A percentile compares a stretch with the other conserved stretches of the same genome.
phyloP scores from a whole-genome alignment of 1,140 invertebrate genomes.

The Nylanderia fulva region DNA sequence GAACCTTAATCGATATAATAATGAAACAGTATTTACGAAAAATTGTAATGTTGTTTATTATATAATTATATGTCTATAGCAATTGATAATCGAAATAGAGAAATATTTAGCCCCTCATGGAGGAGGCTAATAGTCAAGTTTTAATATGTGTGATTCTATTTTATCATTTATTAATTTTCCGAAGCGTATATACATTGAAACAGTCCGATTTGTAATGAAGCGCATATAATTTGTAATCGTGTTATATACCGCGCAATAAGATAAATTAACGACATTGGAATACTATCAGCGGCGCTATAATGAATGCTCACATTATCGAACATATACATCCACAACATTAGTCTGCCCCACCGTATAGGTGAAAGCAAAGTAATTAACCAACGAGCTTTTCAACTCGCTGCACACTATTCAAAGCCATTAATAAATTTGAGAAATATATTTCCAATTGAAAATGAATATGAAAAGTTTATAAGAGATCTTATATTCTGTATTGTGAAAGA shows the following conservation, averaged over 20 bases:
- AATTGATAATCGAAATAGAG: not conserved
- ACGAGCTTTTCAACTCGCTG: conserved; percentile 64
- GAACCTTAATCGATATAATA: not conserved
- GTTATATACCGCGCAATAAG: conserved; percentile 73
- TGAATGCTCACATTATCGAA: conserved; percentile 81
- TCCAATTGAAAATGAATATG: conserved; percentile 39
- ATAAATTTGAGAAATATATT: conserved; percentile 67
- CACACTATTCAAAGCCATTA: conserved; percentile 28
- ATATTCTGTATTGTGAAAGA: not conserved
- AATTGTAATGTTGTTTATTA: not conserved
- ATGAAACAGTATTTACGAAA: not conserved
- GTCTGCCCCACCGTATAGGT: conserved; percentile 17
- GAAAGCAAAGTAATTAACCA: conserved; percentile 69
- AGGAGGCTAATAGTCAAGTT: not conserved
- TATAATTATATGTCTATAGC: too few species aligned
- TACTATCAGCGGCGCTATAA: conserved; percentile 82
- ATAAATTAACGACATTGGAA: conserved; percentile 81
- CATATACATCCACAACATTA: conserved; percentile 58
- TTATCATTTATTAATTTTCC: conserved; percentile 82
- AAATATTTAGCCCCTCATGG: not conserved
- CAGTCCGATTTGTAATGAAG: conserved; percentile 80
- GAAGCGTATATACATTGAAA: conserved; percentile 80
- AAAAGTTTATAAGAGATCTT: conserved; percentile 40
- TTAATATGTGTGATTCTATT: conserved; percentile 6
- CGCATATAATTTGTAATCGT: conserved; percentile 81